Evolutionary conservation across 2,113 vertebrate genomes (phyloP).

Genomic region (Sturnus vulgaris): DNA sequence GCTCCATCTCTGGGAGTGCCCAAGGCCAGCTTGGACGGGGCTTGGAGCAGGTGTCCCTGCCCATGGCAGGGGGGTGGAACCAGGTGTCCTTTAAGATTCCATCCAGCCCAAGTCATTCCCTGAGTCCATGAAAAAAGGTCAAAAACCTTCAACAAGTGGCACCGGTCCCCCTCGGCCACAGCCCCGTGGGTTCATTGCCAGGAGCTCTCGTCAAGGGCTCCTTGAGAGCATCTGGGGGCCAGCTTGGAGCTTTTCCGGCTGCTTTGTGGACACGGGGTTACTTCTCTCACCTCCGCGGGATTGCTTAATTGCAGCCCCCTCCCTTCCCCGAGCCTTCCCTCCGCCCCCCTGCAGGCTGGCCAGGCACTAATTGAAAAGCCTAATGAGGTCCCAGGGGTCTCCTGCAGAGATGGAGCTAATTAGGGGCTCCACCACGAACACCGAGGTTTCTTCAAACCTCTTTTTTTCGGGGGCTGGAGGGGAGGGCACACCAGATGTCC

Average conservation of each 20-base stretch:
- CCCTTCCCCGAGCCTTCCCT: not conserved
- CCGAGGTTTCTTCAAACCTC: not conserved
- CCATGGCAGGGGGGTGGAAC: not conserved
- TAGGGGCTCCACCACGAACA: not conserved
- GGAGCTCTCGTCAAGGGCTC: not conserved
- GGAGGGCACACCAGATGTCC: conserved; percentile 38
- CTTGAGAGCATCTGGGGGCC: not conserved
- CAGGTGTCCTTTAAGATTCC: not conserved
- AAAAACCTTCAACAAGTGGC: fast-evolving
- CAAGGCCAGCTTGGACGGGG: not conserved
- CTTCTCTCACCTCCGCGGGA: not conserved
- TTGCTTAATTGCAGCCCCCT: not conserved
- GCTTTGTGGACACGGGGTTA: not conserved
- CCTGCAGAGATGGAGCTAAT: conserved; percentile 54
- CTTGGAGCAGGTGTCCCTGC: not conserved
- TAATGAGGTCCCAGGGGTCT: conserved; percentile 64
- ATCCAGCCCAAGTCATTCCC: not conserved
- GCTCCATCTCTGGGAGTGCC: not conserved
- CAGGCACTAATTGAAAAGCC: conserved; percentile 45
- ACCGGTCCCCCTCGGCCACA: not conserved
- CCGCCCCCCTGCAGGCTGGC: not conserved
- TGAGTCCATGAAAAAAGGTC: not conserved
- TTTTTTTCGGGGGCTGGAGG: not conserved
- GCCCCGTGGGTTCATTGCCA: not conserved
- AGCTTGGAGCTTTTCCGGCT: not conserved